phyloP scores from a whole-genome alignment of 2,888 invertebrate genomes.

The Troilus luridus region DNA sequence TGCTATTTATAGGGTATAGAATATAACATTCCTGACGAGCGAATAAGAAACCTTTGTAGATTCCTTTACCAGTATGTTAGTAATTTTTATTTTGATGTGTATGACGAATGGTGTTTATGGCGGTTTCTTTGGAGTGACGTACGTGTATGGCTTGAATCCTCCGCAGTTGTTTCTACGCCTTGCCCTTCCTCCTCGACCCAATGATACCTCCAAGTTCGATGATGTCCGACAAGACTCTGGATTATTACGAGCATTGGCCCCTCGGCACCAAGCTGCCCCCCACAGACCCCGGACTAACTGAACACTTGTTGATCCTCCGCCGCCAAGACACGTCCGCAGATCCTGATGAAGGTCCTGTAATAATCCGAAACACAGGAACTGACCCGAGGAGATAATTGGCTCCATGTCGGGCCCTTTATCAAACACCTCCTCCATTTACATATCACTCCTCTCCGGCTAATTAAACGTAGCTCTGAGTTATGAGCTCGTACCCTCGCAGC shows the following conservation, averaged over 20 bases:
- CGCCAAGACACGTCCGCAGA: slow-evolving; percentile 31
- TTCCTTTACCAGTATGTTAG: too few relatives aligned
- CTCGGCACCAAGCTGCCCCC: neutral
- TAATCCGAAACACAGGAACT: slow-evolving; percentile 36
- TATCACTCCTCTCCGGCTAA: slow-evolving; percentile 24
- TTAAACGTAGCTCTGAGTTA: slow-evolving; percentile 6
- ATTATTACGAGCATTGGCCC: neutral
- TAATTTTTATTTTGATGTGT: too few relatives aligned
- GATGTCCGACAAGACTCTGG: neutral
- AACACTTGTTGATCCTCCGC: slow-evolving; percentile 10
- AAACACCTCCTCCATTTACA: slow-evolving; percentile 42
- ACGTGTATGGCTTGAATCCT: neutral
- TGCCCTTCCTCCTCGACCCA: neutral
- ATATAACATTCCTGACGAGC: too few relatives aligned
- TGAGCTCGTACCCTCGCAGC: neutral
- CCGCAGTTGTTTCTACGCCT: neutral
- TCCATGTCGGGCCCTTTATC: slow-evolving; percentile 27
- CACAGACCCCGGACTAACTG: neutral
- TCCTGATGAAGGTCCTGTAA: slow-evolving; percentile 13
- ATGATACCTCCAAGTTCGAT: neutral
- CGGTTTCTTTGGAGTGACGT: neutral
- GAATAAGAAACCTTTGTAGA: too few relatives aligned
- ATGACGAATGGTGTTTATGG: neutral
- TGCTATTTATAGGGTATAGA: too few relatives aligned
- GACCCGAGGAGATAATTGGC: slow-evolving; percentile 36